A percentile compares a stretch with the other conserved stretches of the same genome.
These are phyloP conservation scores for Porites lutea DNA, from an alignment of 64 coral and sea anemone species.

Conservation along the genomic window DNA sequence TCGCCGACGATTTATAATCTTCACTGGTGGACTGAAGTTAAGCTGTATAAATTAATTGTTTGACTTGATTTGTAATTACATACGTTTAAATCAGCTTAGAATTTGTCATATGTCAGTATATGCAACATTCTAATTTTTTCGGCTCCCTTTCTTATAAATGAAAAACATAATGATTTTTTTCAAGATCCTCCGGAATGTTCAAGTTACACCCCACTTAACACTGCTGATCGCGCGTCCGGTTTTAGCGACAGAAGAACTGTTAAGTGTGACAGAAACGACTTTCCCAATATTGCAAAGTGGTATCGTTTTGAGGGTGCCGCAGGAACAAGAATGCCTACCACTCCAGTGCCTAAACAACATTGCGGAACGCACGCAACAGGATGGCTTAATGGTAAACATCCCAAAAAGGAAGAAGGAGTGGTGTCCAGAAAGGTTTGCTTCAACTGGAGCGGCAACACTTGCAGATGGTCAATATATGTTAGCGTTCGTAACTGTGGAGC, in stretches of 20 bases:
- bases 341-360: neutral
- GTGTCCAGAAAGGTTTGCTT: constrained; percentile 37
- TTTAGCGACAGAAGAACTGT: too few relatives aligned
- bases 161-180: too few relatives aligned
- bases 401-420: neutral
- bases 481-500: neutral
- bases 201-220: constrained; percentile 24
- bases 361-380: constrained; percentile 36
- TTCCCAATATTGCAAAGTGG: constrained; percentile 1
- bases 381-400: constrained; percentile 34
- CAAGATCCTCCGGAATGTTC: constrained; percentile 22
- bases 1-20: too few relatives aligned
- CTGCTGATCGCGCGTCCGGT: constrained; percentile 13
- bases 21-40: too few relatives aligned
- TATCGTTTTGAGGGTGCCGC: constrained; percentile 52
- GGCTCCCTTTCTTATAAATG: too few relatives aligned
- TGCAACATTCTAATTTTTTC: too few relatives aligned
- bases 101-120: too few relatives aligned
- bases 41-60: too few relatives aligned
- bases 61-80: too few relatives aligned
- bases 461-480: neutral
- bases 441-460: neutral
- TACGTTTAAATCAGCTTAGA: too few relatives aligned
- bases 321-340: constrained; percentile 44
- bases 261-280: constrained; percentile 33